These are phyloP conservation scores for Borostomias antarcticus DNA, from an alignment of 2,797 vertebrate species.

Conservation along the genomic window DNA sequence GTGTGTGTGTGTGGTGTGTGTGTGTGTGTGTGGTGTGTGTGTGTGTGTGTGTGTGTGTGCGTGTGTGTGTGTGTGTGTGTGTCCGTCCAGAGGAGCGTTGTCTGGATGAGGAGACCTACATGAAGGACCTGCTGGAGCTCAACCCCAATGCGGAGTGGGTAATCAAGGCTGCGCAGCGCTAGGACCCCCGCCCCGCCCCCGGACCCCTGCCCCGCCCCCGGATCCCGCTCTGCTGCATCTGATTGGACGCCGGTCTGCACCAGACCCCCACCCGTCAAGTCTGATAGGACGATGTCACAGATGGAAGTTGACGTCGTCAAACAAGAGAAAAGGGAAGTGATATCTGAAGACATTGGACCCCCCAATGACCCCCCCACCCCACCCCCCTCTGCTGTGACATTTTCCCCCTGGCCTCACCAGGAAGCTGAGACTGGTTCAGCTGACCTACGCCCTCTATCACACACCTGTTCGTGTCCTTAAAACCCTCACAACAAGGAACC, in stretches of 20 bases:
- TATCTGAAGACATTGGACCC: neutral
- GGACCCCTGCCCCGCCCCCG: neutral
- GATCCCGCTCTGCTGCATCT: constrained; percentile 16
- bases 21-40: too few species aligned
- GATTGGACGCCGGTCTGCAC: neutral
- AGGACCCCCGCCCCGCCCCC: constrained; percentile 25
- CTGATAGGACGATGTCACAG: constrained; percentile 6
- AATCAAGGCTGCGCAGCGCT: constrained; percentile 82
- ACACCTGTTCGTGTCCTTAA: neutral
- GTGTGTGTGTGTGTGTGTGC: neutral
- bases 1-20: too few species aligned
- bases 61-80: neutral
- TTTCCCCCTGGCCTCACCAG: neutral
- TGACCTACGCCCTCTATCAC: neutral
- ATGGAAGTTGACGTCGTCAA: neutral
- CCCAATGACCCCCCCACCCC: neutral
- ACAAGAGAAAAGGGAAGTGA: constrained; percentile 14
- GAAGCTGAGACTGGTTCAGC: neutral
- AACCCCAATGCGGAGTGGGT: constrained; percentile 97
- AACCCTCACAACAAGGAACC: too few species aligned
- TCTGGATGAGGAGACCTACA: constrained; percentile 88
- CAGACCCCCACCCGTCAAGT: constrained; percentile 6
- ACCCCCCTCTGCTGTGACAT: neutral
- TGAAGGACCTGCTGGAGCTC: constrained; percentile 92
- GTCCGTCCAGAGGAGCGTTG: constrained; percentile 74